A percentile compares a stretch with the other conserved stretches of the same genome.
phyloP scores from a whole-genome alignment of 2,888 invertebrate genomes.

The Ectemnius lituratus region DNA sequence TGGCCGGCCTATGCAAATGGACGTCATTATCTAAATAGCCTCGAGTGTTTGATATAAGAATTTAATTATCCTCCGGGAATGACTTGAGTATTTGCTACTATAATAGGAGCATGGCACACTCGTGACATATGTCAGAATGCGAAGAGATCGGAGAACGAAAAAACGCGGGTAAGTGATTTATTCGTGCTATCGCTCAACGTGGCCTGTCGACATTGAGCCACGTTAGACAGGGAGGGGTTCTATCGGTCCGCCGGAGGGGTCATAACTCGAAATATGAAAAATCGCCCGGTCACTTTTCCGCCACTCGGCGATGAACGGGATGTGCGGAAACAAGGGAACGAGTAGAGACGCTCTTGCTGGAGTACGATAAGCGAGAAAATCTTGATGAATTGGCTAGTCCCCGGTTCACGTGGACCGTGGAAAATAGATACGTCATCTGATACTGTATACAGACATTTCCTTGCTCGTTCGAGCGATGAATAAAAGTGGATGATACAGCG shows the following conservation, averaged over 20 bases:
- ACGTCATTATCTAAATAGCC: not conserved
- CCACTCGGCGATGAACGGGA: not conserved
- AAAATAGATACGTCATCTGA: slow-evolving; percentile 53
- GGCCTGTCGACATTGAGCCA: slow-evolving; percentile 47
- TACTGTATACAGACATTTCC: slow-evolving; percentile 16
- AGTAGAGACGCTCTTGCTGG: slow-evolving; percentile 14
- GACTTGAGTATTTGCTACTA: not conserved
- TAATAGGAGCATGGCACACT: no score
- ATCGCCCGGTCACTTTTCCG: slow-evolving; percentile 44
- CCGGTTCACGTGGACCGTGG: slow-evolving; percentile 11
- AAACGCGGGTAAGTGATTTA: slow-evolving; percentile 38
- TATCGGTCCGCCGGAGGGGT: slow-evolving; percentile 27
- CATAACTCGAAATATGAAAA: slow-evolving; percentile 55
- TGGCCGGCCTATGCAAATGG: not conserved
- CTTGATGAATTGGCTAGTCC: slow-evolving; percentile 56
- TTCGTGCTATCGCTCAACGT: slow-evolving; percentile 36
- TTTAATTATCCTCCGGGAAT: no score
- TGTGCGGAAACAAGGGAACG: not conserved
- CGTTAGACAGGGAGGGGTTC: slow-evolving; percentile 32
- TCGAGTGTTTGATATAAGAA: not conserved
- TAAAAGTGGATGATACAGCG: not conserved
- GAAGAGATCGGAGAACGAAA: not conserved
- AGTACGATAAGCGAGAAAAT: slow-evolving; percentile 46
- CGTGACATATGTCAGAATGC: not conserved
- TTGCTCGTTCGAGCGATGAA: slow-evolving; percentile 6